Evolutionary conservation across 2,113 vertebrate genomes (phyloP).

Genomic region (Nanorana parkeri): DNA sequence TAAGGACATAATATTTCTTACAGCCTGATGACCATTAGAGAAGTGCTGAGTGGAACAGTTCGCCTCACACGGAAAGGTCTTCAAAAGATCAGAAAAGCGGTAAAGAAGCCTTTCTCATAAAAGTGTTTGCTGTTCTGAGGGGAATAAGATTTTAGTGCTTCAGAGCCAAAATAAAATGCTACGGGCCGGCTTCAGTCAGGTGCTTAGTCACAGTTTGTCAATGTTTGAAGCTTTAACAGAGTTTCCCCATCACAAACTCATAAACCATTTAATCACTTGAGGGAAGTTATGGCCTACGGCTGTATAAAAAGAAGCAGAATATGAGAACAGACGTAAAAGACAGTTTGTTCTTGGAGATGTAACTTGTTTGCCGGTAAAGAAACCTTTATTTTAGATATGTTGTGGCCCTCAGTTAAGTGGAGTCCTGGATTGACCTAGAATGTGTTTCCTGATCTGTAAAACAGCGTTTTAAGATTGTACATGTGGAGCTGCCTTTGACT

Average conservation of each 20-base stretch:
- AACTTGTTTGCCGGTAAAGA: constrained; percentile 20
- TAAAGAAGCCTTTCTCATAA: constrained; percentile 52
- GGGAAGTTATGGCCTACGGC: constrained; percentile 40
- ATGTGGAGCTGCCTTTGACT: constrained; percentile 19
- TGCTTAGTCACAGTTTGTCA: constrained; percentile 51
- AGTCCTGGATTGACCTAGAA: constrained; percentile 26
- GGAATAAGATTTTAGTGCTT: constrained; percentile 44
- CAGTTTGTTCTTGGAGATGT: constrained; percentile 22
- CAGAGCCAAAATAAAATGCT: constrained; percentile 53
- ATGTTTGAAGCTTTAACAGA: constrained; percentile 47
- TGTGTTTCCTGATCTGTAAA: constrained; percentile 25
- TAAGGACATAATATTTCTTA: constrained; percentile 33
- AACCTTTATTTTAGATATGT: constrained; percentile 14
- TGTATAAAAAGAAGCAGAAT: constrained; percentile 3
- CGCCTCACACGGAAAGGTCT: constrained; percentile 28
- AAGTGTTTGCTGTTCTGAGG: constrained; percentile 48
- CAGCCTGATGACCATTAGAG: constrained; percentile 3
- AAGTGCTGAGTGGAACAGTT: constrained; percentile 34
- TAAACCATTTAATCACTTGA: constrained; percentile 45
- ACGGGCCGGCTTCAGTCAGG: constrained; percentile 38
- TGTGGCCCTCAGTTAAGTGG: constrained; percentile 2
- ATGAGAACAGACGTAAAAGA: constrained; percentile 29
- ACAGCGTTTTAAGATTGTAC: constrained; percentile 19
- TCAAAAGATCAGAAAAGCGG: constrained; percentile 28
- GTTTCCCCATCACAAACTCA: constrained; percentile 44